Percentiles rank a stretch among this genome's conserved stretches.
Evolutionary conservation across 92 coral and sea anemone species (phyloP).

Genomic region (Porites evermanni): DNA sequence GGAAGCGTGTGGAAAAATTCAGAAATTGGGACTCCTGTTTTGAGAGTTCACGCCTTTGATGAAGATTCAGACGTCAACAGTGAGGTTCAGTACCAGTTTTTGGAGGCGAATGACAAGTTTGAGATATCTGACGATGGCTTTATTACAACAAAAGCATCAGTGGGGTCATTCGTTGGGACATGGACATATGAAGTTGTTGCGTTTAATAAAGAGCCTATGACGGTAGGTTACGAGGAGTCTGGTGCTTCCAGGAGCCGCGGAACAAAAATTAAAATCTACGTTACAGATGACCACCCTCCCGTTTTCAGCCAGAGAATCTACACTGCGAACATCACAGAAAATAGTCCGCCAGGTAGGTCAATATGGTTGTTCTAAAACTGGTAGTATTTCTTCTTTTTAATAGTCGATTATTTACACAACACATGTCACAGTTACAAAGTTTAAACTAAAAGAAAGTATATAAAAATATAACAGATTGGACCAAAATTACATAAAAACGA

Average conservation of each 20-base stretch:
- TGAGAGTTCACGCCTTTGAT: constrained; percentile 79
- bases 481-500: too few relatives aligned
- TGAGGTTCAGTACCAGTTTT: constrained; percentile 68
- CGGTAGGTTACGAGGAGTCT: constrained; percentile 35
- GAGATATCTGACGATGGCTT: constrained; percentile 57
- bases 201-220: constrained; percentile 73
- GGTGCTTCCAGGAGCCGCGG: constrained; percentile 7
- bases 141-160: constrained; percentile 66
- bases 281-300: constrained; percentile 73
- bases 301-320: constrained; percentile 60
- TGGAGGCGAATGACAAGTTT: constrained; percentile 67
- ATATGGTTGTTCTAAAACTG: too few relatives aligned
- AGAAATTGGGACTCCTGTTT: constrained; percentile 69
- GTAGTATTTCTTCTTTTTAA: background rate
- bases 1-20: constrained; percentile 67
- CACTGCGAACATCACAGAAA: constrained; percentile 62
- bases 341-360: constrained; percentile 44
- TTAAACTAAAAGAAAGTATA: too few relatives aligned
- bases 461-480: too few relatives aligned
- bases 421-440: too few relatives aligned
- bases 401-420: too few relatives aligned
- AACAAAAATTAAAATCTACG: constrained; percentile 59
- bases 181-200: constrained; percentile 49
- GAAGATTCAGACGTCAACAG: constrained; percentile 68
- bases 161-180: constrained; percentile 60